Conservation (phyloP, 2,797 vertebrate species). For the Sebastes matsubarae region DNA sequence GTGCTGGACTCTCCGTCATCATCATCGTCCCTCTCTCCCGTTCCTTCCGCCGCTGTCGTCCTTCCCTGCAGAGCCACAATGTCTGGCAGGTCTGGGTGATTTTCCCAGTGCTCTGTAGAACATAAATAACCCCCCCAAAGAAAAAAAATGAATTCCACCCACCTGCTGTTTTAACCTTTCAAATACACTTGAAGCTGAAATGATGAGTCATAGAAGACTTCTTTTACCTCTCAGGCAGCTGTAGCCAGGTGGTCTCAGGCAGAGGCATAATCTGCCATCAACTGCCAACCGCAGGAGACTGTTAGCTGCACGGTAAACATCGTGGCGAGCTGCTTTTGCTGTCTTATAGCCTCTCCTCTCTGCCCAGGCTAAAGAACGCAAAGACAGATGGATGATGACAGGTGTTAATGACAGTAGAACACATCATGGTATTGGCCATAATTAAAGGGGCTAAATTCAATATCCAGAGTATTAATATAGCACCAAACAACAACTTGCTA, state of each 20-base stretch:
- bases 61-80: slow-evolving; percentile 85
- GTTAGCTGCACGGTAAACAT: slow-evolving; percentile 92
- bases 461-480: too few species aligned
- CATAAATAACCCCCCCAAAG: slow-evolving; percentile 5
- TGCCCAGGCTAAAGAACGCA: slow-evolving; percentile 87
- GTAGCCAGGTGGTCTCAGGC: slow-evolving; percentile 88
- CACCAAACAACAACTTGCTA: too few species aligned
- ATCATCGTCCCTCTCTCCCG: slow-evolving; percentile 71
- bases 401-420: neutral
- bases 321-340: slow-evolving; percentile 89
- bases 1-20: slow-evolving; percentile 88
- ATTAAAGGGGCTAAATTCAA: neutral
- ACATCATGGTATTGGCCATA: neutral
- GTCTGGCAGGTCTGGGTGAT: slow-evolving; percentile 85
- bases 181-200: neutral
- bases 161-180: neutral
- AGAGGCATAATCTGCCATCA: slow-evolving; percentile 91
- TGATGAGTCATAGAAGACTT: neutral
- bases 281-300: slow-evolving; percentile 89
- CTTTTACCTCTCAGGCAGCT: slow-evolving; percentile 85
- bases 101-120: slow-evolving; percentile 87
- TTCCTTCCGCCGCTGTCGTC: slow-evolving; percentile 58
- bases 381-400: neutral
- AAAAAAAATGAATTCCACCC: slow-evolving; percentile 1
- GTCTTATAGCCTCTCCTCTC: slow-evolving; percentile 93